A percentile compares a stretch with the other conserved stretches of the same genome.
phyloP scores from a whole-genome alignment of 2,797 vertebrate genomes.

The Lutjanus campechanus region DNA sequence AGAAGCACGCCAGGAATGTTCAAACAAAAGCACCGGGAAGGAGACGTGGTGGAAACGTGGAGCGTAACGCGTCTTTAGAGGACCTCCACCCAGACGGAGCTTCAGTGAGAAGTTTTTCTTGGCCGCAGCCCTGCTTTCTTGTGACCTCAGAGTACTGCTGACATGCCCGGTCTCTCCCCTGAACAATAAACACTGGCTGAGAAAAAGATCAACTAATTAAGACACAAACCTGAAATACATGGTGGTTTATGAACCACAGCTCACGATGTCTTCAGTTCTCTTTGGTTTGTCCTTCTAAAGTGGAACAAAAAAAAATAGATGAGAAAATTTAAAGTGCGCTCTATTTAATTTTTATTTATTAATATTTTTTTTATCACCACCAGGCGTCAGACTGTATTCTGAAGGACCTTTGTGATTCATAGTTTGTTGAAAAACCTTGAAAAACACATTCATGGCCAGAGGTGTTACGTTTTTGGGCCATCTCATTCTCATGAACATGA shows the following conservation, averaged over 20 bases:
- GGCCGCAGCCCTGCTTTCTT: constrained; percentile 46
- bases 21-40: constrained; percentile 58
- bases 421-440: no score
- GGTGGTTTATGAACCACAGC: background rate
- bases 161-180: constrained; percentile 34
- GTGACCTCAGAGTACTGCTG: constrained; percentile 47
- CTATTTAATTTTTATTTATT: background rate
- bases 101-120: constrained; percentile 52
- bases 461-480: no score
- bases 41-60: constrained; percentile 41
- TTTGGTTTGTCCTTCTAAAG: constrained; percentile 10
- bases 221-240: constrained; percentile 14
- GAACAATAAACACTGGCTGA: constrained; percentile 55
- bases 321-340: background rate
- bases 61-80: constrained; percentile 50
- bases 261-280: background rate
- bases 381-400: no score
- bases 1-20: constrained; percentile 66
- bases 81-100: constrained; percentile 57
- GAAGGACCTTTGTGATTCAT: no score
- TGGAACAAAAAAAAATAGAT: background rate
- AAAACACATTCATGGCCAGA: no score
- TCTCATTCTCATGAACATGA: no score
- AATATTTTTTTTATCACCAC: background rate
- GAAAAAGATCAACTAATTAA: constrained; percentile 43